These are phyloP conservation scores for Emydocephalus ijimae DNA, from an alignment of 2,113 vertebrate species.

Conservation along the genomic window DNA sequence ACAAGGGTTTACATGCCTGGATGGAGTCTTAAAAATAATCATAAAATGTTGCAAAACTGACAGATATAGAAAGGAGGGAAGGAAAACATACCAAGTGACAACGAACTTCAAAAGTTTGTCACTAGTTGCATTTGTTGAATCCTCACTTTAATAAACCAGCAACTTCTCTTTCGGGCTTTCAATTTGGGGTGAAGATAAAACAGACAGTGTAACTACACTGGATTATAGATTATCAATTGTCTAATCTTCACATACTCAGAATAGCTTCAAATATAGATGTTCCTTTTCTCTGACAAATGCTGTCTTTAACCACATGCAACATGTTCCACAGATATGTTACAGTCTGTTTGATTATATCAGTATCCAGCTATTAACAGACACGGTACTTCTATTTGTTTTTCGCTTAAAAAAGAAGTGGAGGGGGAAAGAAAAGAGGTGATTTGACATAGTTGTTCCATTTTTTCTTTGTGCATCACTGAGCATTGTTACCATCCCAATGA, in stretches of 20 bases:
- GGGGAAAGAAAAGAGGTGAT: not conserved
- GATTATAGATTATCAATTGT: not conserved
- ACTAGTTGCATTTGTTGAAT: not conserved
- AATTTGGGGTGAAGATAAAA: not conserved
- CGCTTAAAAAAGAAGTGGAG: not conserved
- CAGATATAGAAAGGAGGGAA: not conserved
- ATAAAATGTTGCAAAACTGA: not conserved
- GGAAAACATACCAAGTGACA: not conserved
- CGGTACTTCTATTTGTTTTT: not conserved
- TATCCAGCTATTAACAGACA: not conserved
- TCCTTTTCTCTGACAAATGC: not conserved
- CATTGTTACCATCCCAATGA: not conserved
- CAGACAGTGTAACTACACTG: not conserved
- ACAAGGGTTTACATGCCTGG: not conserved
- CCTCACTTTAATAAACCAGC: not conserved
- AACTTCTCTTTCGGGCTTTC: not conserved
- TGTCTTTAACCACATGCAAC: not conserved
- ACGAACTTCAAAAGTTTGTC: not conserved
- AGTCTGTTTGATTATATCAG: not conserved
- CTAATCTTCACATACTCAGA: not conserved
- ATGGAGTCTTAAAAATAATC: not conserved
- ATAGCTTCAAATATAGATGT: not conserved
- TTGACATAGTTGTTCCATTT: not conserved
- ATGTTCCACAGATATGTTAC: not conserved
- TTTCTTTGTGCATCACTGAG: not conserved